Evolutionary conservation across 2,888 invertebrate species (phyloP), one percentile per base, ranked within the genome.

Genomic region (Epiblema foenella): DNA sequence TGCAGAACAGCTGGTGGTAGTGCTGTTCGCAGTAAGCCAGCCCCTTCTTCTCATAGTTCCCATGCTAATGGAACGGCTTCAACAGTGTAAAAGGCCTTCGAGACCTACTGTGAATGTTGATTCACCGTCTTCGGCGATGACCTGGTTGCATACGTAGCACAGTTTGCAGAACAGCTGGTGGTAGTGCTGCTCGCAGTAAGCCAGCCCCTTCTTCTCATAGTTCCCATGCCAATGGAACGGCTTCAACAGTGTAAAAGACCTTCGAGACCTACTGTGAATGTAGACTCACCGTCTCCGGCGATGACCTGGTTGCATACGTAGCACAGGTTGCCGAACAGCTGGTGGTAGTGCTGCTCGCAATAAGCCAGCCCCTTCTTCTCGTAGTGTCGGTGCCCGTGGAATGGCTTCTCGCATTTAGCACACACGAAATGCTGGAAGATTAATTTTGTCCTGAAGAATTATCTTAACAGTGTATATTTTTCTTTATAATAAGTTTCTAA

Each of bases 131-230:
- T 99, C 99, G 71, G 97, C 96, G 81, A 99, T 99, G 72, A 99
- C 99, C 94, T 98, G 98, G 93, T 99, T 99, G 94, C 99, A 99
- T 37, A 98, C 98, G 85, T 98, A 99, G 93, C 99, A 99, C 99
- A 99, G 95, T 93, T 99, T 99, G 46, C 99, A 99, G 91, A 99
- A 99, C 77, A 99, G 93, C 94, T 99, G 98, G 93, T 99, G 99
- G 90, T 99, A 99, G 89, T 99, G 99, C 73, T 97, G 98, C 92
- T 99, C 99, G 89, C 99, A 99, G 90, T 99, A 99, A 0, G 99
- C 99, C 78, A 99, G 92, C 0, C 99, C 99, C 93, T 98, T 98
- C 93, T 99, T n/a, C n/a, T n/a, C 99, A 88, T 99, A 99, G 91
- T 99, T 99, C 0, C 99, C 97, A 93, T 99, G 98, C 0, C 99